These are phyloP conservation scores for Ibycter americanus DNA, from an alignment of 2,797 vertebrate genomes.

Conservation along the genomic window DNA sequence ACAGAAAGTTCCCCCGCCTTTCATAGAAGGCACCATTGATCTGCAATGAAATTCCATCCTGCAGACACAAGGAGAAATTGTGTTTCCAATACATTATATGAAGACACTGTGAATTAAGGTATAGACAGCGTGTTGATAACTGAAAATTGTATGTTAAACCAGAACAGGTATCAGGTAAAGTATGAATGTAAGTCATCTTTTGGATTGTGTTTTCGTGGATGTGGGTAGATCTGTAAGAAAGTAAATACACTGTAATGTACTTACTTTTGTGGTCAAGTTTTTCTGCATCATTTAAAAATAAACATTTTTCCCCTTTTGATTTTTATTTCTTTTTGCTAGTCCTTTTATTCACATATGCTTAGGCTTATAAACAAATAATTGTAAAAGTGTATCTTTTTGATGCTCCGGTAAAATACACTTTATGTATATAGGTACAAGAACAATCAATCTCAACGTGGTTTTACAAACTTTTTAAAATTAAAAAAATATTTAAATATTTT, in stretches of 20 bases:
- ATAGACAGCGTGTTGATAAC: neutral
- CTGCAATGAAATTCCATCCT: neutral
- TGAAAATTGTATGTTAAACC: neutral
- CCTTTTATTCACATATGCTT: neutral
- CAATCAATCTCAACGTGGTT: neutral
- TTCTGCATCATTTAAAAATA: conserved; percentile 9
- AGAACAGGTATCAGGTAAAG: neutral
- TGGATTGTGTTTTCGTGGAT: neutral
- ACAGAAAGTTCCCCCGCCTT: neutral
- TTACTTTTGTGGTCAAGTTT: neutral
- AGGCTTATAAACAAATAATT: neutral
- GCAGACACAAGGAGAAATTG: neutral
- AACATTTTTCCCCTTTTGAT: neutral
- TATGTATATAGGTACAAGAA: neutral
- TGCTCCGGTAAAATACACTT: neutral
- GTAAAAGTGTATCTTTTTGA: neutral
- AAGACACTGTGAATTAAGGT: neutral
- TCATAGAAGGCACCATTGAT: neutral
- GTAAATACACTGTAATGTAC: neutral
- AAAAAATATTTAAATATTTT: neutral
- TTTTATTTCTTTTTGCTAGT: neutral
- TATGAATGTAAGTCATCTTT: neutral
- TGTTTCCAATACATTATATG: neutral
- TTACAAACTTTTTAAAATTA: neutral
- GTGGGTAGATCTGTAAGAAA: neutral